These are phyloP conservation scores for Drosophila heteroneura DNA, from an alignment of 2,888 invertebrate genomes.

Conservation along the genomic window DNA sequence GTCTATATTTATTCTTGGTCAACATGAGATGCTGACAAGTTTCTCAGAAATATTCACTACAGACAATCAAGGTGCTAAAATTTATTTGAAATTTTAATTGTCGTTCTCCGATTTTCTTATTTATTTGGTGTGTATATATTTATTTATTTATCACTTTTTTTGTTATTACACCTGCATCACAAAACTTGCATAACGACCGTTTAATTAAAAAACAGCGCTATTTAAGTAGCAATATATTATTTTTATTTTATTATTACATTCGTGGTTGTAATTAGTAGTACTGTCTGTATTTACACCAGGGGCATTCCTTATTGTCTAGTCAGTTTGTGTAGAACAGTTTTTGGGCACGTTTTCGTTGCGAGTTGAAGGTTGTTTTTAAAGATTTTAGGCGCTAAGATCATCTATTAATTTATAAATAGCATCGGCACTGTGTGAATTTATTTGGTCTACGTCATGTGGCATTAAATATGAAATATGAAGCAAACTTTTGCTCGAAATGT, in stretches of 20 bases:
- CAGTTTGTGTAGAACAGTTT: neutral
- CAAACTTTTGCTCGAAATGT: constrained; percentile 11
- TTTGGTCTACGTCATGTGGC: constrained; percentile 30
- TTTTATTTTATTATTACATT: too few relatives aligned
- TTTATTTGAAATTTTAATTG: neutral
- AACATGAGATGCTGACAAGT: neutral
- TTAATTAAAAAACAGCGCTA: neutral
- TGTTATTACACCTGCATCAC: neutral
- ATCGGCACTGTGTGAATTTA: constrained; percentile 24
- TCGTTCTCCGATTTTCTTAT: neutral
- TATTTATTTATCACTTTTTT: neutral
- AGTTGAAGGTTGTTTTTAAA: neutral
- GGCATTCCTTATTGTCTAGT: neutral
- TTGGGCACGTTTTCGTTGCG: neutral
- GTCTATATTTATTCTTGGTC: neutral
- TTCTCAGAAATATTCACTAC: neutral
- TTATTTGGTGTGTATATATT: neutral
- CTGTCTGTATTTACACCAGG: neutral
- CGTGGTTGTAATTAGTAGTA: neutral
- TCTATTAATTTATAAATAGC: constrained; percentile 18
- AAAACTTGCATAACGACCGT: neutral
- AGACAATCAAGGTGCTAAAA: neutral
- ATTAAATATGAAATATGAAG: neutral
- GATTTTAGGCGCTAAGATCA: constrained; percentile 1
- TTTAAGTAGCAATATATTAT: neutral